Conservation (phyloP, 1,140 invertebrate species). For the Brachionus paranguensis region DNA sequence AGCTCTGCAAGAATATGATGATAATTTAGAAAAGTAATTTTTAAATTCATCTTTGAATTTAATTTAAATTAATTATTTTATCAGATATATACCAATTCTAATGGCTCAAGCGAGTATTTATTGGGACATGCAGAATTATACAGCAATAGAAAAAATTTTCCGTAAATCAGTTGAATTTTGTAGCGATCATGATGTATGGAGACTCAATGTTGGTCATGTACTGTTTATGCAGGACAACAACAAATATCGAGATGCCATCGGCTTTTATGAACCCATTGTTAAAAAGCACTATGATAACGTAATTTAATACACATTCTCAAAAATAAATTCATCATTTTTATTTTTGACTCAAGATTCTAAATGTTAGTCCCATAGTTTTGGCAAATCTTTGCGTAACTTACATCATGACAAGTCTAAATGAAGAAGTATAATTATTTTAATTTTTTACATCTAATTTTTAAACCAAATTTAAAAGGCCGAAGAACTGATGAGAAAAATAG, state of each 20-base stretch:
- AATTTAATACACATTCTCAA: constrained; percentile 42
- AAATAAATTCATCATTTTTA: constrained; percentile 18
- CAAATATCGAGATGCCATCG: constrained; percentile 94
- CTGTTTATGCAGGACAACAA: constrained; percentile 98
- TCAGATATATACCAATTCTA: constrained; percentile 75
- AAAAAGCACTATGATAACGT: constrained; percentile 90
- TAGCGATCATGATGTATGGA: constrained; percentile 92
- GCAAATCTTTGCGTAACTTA: constrained; percentile 98
- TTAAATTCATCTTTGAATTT: background rate
- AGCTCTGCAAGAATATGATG: constrained; percentile 85
- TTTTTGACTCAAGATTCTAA: constrained; percentile 65
- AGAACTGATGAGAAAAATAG: constrained; percentile 95
- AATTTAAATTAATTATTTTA: constrained; percentile 47
- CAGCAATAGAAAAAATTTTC: constrained; percentile 67
- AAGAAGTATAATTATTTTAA: constrained; percentile 63
- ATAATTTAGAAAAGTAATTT: constrained; percentile 73
- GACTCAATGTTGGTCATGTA: constrained; percentile 94
- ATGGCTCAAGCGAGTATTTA: constrained; percentile 99
- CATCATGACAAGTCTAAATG: constrained; percentile 97
- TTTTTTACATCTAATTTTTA: background rate
- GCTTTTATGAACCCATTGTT: constrained; percentile 96
- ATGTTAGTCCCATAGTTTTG: constrained; percentile 88
- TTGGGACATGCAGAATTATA: constrained; percentile 93
- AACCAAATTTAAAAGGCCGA: constrained; percentile 64
- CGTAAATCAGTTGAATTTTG: constrained; percentile 95